Evolutionary conservation across 2,888 invertebrate genomes (phyloP).

Genomic region (Erebia palarica): DNA sequence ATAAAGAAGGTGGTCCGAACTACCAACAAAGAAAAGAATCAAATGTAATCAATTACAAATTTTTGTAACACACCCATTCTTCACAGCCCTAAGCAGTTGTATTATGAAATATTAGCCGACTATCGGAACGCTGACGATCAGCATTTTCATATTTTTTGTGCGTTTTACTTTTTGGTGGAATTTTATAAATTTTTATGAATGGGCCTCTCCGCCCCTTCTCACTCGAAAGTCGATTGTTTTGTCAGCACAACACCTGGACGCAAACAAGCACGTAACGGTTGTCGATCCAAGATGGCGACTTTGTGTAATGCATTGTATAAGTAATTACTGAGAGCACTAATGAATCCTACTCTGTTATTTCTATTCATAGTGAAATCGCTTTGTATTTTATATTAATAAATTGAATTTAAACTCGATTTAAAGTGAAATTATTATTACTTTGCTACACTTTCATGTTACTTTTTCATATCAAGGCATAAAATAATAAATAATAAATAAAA

Average conservation of each 20-base stretch:
- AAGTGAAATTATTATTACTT: background rate
- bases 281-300: constrained; percentile 65
- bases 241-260: constrained; percentile 80
- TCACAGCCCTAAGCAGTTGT: constrained; percentile 74
- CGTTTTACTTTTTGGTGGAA: constrained; percentile 65
- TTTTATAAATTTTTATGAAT: constrained; percentile 73
- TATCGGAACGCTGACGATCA: constrained; percentile 55
- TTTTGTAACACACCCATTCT: constrained; percentile 72
- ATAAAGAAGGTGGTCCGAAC: constrained; percentile 46
- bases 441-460: background rate
- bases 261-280: constrained; percentile 66
- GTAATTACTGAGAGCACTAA: constrained; percentile 34
- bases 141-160: constrained; percentile 35
- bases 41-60: constrained; percentile 68
- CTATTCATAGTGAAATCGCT: constrained; percentile 1
- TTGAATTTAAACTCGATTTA: background rate
- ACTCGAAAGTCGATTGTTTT: constrained; percentile 77
- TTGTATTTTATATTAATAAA: background rate
- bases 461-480: too few relatives aligned
- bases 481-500: too few relatives aligned
- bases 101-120: constrained; percentile 75
- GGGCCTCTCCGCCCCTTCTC: constrained; percentile 72
- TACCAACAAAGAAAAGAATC: constrained; percentile 52
- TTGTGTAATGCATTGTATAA: constrained; percentile 30
- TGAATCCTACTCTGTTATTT: constrained; percentile 29